Percentiles rank a stretch among this genome's conserved stretches.
Evolutionary conservation across 2,113 vertebrate genomes (phyloP).

Genomic region (Setophaga coronata): DNA sequence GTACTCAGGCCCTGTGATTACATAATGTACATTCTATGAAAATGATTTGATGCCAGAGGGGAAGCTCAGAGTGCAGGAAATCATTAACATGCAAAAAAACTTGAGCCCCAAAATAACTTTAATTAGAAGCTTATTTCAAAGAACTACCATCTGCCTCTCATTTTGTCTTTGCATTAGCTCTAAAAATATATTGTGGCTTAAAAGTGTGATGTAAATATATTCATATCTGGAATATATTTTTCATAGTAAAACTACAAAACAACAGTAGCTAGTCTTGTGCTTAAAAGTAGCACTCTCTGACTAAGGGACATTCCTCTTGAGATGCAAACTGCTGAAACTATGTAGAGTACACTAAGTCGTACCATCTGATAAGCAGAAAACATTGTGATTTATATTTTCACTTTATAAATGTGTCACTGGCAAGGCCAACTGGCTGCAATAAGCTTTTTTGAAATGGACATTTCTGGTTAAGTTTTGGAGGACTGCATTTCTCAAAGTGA

Average conservation of each 20-base stretch:
- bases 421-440: constrained; percentile 64
- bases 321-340: constrained; percentile 42
- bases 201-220: neutral
- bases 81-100: constrained; percentile 3
- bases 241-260: constrained; percentile 11
- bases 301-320: constrained; percentile 37
- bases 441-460: constrained; percentile 57
- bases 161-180: constrained; percentile 3
- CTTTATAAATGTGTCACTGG: constrained; percentile 71
- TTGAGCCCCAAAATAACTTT: neutral
- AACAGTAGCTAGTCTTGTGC: constrained; percentile 54
- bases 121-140: constrained; percentile 41
- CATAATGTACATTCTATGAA: neutral
- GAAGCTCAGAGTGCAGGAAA: constrained; percentile 35
- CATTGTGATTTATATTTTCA: constrained; percentile 65
- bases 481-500: constrained; percentile 51
- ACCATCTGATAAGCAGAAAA: constrained; percentile 72
- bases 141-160: neutral
- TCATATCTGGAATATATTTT: neutral
- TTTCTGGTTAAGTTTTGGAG: constrained; percentile 63
- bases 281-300: constrained; percentile 58
- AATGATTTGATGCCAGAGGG: neutral
- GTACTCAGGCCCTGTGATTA: constrained; percentile 18
- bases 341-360: constrained; percentile 56
- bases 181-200: neutral